Conservation (phyloP, 2,113 vertebrate species). For the Origma solitaria region DNA sequence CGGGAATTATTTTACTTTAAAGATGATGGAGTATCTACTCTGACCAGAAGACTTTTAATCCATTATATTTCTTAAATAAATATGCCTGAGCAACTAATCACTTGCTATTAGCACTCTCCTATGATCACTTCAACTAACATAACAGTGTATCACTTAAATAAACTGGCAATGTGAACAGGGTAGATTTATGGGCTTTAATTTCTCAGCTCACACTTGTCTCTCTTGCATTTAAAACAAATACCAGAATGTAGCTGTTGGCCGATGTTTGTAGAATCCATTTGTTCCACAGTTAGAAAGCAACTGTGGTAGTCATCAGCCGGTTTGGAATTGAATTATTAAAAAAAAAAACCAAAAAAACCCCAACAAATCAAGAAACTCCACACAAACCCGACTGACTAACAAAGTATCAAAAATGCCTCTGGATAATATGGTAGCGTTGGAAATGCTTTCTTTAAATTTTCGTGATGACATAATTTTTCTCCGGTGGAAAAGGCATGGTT, state of each 20-base stretch:
- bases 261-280: constrained; percentile 26
- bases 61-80: constrained; percentile 56
- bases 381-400: not conserved
- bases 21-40: constrained; percentile 39
- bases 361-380: not conserved
- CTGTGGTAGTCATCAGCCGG: not conserved
- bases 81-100: constrained; percentile 36
- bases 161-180: not conserved
- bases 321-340: not conserved
- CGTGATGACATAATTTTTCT: not conserved
- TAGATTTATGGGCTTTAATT: constrained; percentile 23
- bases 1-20: constrained; percentile 54
- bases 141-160: constrained; percentile 46
- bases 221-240: constrained; percentile 25
- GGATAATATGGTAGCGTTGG: not conserved
- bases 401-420: not conserved
- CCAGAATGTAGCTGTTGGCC: not conserved
- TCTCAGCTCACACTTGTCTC: constrained; percentile 38
- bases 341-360: not conserved
- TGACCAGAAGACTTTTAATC: constrained; percentile 44
- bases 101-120: constrained; percentile 40
- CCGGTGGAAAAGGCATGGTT: not conserved
- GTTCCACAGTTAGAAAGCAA: constrained; percentile 12
- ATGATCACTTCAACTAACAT: constrained; percentile 36
- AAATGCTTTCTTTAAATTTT: not conserved